Conservation (phyloP, 2,797 vertebrate species). For the Bradypodion ventrale region DNA sequence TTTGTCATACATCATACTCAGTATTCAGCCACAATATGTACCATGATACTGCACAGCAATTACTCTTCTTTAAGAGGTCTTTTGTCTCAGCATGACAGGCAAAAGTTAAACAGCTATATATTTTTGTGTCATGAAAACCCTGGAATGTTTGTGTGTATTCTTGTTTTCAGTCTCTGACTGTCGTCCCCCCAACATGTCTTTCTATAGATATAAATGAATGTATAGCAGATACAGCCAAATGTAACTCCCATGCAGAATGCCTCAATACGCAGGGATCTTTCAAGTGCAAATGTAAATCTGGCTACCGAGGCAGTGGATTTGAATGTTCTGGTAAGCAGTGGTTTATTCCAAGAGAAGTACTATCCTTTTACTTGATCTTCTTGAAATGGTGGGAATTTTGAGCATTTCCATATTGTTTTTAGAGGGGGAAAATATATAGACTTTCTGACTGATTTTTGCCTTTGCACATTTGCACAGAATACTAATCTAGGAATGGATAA, state of each 20-base stretch:
- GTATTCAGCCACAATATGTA: neutral
- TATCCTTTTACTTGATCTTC: neutral
- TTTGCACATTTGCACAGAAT: neutral
- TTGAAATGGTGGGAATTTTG: neutral
- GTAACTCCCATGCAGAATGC: constrained; percentile 87
- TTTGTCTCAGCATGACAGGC: neutral
- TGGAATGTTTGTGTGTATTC: neutral
- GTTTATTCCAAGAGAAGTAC: neutral
- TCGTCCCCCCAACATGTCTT: constrained; percentile 14
- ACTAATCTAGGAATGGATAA: neutral
- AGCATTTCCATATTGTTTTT: neutral
- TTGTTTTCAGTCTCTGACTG: constrained; percentile 2
- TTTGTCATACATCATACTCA: neutral
- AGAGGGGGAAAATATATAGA: neutral
- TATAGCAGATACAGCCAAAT: constrained; percentile 77
- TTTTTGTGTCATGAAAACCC: neutral
- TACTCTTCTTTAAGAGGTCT: neutral
- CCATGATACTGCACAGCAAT: neutral
- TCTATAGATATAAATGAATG: constrained; percentile 93
- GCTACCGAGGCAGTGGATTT: constrained; percentile 89
- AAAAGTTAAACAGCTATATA: neutral
- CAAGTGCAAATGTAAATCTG: constrained; percentile 91
- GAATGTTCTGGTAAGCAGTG: constrained; percentile 88
- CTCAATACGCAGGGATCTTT: constrained; percentile 90
- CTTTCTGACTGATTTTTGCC: neutral